Conservation (phyloP, 2,797 vertebrate genomes). For the Smutsia gigantea region DNA sequence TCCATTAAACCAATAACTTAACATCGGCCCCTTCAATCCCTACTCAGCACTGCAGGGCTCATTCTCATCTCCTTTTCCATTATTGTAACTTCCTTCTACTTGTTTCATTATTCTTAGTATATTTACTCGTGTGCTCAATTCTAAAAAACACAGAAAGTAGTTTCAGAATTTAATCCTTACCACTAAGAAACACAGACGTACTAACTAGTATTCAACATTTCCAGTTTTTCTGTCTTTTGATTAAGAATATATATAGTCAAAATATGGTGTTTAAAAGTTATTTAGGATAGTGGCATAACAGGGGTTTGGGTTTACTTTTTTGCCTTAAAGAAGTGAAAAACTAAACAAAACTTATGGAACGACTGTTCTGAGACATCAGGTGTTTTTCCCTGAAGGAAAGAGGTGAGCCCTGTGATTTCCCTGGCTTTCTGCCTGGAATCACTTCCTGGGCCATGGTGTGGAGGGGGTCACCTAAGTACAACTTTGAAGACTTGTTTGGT, state of each 20-base stretch:
- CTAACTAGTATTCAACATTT: background rate
- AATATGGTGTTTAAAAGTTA: background rate
- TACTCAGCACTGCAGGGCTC: background rate
- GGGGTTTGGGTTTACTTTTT: background rate
- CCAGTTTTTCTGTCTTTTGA: background rate
- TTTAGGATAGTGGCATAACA: background rate
- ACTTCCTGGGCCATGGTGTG: background rate
- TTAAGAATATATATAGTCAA: background rate
- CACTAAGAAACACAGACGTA: background rate
- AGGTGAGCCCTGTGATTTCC: background rate
- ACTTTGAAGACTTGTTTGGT: background rate
- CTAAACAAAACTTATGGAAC: background rate
- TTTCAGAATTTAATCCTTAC: background rate
- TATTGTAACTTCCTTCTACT: background rate
- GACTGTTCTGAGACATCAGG: background rate
- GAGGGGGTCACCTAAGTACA: background rate
- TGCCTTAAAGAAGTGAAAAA: conserved; percentile 2
- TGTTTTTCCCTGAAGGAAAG: background rate
- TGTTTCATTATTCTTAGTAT: background rate
- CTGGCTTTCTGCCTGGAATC: background rate
- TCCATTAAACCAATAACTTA: background rate
- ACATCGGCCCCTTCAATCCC: background rate
- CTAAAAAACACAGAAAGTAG: background rate
- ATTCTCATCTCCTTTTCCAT: background rate
- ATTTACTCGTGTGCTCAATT: background rate